Percentiles rank a stretch among this genome's conserved stretches.
Evolutionary conservation across 2,113 vertebrate species (phyloP).

Genomic region (Excalfactoria chinensis): DNA sequence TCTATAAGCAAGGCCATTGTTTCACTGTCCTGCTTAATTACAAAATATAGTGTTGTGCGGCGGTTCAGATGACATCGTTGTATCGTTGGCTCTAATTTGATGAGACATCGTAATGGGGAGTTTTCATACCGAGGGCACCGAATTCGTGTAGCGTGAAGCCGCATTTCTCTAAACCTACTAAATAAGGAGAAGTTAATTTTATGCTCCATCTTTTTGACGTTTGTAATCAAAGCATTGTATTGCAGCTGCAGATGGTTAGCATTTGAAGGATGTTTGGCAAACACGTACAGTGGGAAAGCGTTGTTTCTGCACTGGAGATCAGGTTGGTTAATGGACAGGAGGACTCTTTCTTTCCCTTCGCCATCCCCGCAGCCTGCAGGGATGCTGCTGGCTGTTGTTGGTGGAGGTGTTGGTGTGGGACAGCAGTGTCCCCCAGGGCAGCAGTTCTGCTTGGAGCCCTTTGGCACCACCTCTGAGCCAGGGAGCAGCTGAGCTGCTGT

Average conservation of each 20-base stretch:
- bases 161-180: slow-evolving; percentile 64
- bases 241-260: slow-evolving; percentile 68
- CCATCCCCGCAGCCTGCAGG: background rate
- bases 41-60: slow-evolving; percentile 40
- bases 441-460: background rate
- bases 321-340: slow-evolving; percentile 44
- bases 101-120: slow-evolving; percentile 64
- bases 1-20: slow-evolving; percentile 57
- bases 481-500: background rate
- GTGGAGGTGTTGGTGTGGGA: background rate
- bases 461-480: background rate
- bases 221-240: slow-evolving; percentile 71
- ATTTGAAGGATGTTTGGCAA: slow-evolving; percentile 57
- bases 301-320: slow-evolving; percentile 14
- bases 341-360: background rate
- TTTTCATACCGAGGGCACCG: slow-evolving; percentile 70
- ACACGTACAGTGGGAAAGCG: slow-evolving; percentile 12
- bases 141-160: slow-evolving; percentile 67
- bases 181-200: slow-evolving; percentile 79
- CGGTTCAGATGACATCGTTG: slow-evolving; percentile 50
- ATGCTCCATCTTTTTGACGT: slow-evolving; percentile 77
- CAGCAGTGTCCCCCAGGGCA: background rate
- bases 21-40: slow-evolving; percentile 64
- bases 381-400: background rate
- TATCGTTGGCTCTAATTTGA: slow-evolving; percentile 64